A percentile compares a stretch with the other conserved stretches of the same genome.
phyloP scores from a whole-genome alignment of 1,140 invertebrate genomes.

The Steinernema feltiae region DNA sequence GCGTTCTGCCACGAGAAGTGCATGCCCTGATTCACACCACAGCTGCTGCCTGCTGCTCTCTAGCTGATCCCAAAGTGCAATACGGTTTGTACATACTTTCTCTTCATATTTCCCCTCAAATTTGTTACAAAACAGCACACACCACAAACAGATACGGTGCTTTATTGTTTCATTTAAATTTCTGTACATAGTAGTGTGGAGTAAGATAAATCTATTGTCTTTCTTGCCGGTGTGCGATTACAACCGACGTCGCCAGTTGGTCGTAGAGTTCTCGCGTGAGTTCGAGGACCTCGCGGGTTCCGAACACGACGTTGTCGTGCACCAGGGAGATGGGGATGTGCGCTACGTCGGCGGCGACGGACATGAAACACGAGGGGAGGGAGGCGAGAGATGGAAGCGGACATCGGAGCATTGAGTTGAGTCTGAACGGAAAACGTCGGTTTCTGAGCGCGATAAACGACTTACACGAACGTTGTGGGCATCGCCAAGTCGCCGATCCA shows the following conservation, averaged over 20 bases:
- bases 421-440: background rate
- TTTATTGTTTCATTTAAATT: background rate
- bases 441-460: background rate
- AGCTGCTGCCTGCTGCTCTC: background rate
- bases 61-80: background rate
- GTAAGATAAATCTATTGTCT: too few species aligned
- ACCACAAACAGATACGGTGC: too few species aligned
- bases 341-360: background rate
- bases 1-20: background rate
- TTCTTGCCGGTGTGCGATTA: too few species aligned
- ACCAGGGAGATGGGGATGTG: background rate
- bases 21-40: background rate
- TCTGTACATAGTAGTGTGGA: too few species aligned
- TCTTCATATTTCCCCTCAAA: background rate
- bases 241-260: background rate
- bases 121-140: too few species aligned
- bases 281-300: background rate
- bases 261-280: background rate
- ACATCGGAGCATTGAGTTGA: background rate
- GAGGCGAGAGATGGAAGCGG: background rate
- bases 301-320: background rate
- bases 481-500: background rate
- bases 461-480: background rate
- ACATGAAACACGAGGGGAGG: background rate
- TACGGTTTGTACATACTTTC: slow-evolving; percentile 6